Evolutionary conservation across 2,888 invertebrate species (phyloP), one percentile per base, ranked within the genome.

Genomic region (Itoplectis maculator): DNA sequence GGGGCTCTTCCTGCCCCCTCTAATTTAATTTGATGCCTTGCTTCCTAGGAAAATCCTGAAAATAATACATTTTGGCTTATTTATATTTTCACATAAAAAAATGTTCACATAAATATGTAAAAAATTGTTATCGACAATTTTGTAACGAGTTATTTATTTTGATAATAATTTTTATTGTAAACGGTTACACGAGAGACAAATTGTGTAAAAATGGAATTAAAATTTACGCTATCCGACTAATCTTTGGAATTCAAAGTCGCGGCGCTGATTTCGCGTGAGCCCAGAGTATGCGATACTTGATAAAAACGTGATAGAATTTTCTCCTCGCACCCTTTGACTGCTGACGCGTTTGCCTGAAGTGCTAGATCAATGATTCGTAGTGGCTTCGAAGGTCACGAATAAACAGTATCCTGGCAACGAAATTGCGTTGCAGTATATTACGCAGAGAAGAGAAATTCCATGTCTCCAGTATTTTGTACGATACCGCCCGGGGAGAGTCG

Each of bases 341-440:
- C 20, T 11, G 42, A 79, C 49, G 20, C 59, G 15, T 68, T 72
- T 45, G 72, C 59, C 73, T 2, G 35, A 20, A 72, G 61, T 74
- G 79, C 45, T 42, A 82, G 78, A 85, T 85, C 85, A 83, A 85
- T 85, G 82, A 79, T 77, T 77, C 56, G 47, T 49, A 63, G 80
- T 80, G 73, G 45, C 47, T 76, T 47, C 45, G 69, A 85, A 85
- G 84, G 85, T 84, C 84, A 84, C 72, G 80, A 79, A 66, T 85
- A 84, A 85, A 85, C 84, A 85, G 63, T 72, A 51, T 75, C 85
- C 66, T 84, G 74, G 81, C 83, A 85, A 85, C 85, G 79, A 68
- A 42, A 73, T 81, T n/a, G 37, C 54, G 73, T 77, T 83, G 79
- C 82, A 72, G 76, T 68, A 72, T 76, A 59, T 82, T 79, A 56